Evolutionary conservation across 2,888 invertebrate species (phyloP), one percentile per base, ranked within the genome.

Genomic region (Rhynchonema sp.): DNA sequence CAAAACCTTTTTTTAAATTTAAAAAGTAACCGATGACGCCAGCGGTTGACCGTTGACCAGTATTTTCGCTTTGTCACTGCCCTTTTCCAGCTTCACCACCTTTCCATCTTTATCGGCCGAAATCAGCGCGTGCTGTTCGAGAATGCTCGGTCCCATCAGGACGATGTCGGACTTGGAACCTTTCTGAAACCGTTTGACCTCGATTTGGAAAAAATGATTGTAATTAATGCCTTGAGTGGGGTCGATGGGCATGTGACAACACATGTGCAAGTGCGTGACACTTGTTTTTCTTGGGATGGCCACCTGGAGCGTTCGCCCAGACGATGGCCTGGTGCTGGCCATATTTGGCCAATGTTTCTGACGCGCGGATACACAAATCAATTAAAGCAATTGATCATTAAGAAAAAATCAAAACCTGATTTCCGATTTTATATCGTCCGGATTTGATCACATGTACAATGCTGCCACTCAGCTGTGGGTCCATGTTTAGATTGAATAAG

Each of bases 401-500:
- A n/a, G n/a, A n/a, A n/a, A n/a, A n/a, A n/a, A n/a, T n/a, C n/a
- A n/a, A n/a, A n/a, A n/a, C n/a, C 30, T 66, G 38, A 17, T 38
- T 38, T 2, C 78, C 78, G 54, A 78, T 70, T n/a, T 46, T 30
- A 30, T 71, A 68, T 28, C 68, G 73, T 20, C 64, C 67, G 9
- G 74, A 72, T n/a, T n/a, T n/a, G 22, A 72, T 70, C 23, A 78
- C 65, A 66, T 76, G 73, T 46, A 75, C 66, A 55, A 79, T 73
- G 64, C 74, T 73, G 1, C 77, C 77, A 1, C 73, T 71, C 58
- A 79, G 68, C 69, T 73, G 72, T 2, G 77, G 75, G 65, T 79
- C 79, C 64, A 73, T 69, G 68, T 79, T 79, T 60, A 79, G 64
- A 66, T 79, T 79, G 64, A 69, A 76, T 28, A 79, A 65, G 66